Evolutionary conservation across 2,797 vertebrate genomes (phyloP), one percentile per base, ranked within the genome.

Genomic region (Halcyon leucocephala): DNA sequence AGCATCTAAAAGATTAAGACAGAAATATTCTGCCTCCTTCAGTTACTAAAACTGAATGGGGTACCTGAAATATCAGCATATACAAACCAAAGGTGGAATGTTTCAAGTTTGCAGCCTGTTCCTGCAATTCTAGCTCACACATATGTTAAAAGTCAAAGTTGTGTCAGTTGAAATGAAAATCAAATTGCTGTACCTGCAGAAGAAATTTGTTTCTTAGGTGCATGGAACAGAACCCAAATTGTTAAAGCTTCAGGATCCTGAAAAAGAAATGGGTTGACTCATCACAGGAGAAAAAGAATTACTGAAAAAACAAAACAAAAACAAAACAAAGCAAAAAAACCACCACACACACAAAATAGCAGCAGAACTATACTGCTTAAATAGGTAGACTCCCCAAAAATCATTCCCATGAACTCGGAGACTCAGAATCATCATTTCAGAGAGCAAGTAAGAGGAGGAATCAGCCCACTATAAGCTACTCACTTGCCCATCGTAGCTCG

Each of bases 161-260:
- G 7, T 12, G 90, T 69, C 26, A 74, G 20, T 1, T 86, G 35
- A 88, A 93, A 82, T 42, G 5, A 87, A 84, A 89, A 41, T 60
- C 13, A 85, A 83, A 58, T 85, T 44, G 52, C 31, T 76, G 92
- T 99, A 99, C 99, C 99, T 98, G 99, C 98, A 91, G 89, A 94
- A 77, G 97, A 76, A 28, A 95, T 95, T 95, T 97, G 98, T 87
- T 98, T 99, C 95, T 98, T 98, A 74, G 99, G 99, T 41, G 99
- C 98, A 89, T 98, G 98, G 94, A 99, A 99, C 89, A 99, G 97
- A 97, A 99, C 98, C 99, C 99, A 99, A 92, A 99, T 97, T 72
- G 98, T 97, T 93, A 99, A 97, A 97, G 97, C 98, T 55, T 55
- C 52, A 55, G 52, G 52, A 55, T 55, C 52, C 52, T 55, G 29